Base-by-base conservation (phyloP, 2,888 invertebrate genomes). In the Tipula helvola region DNA sequence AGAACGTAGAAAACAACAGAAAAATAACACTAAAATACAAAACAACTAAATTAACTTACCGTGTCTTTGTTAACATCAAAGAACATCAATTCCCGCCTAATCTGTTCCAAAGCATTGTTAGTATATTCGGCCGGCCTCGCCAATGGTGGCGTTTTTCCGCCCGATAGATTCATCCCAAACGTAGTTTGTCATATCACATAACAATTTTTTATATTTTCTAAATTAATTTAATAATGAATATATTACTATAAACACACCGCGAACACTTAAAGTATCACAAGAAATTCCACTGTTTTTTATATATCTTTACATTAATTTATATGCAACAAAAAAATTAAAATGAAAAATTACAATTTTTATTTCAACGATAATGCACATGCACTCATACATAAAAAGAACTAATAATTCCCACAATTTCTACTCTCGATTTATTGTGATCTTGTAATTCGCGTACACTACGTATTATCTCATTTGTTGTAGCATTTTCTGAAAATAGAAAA, bases 161-260 rank as follows among this genome's bases (percentile, higher is more conserved):
- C 92, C 91, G 91, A 91, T 91, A 91, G 90, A 91, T 92, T 91
- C 92, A 92, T 92, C 89, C 89, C 90, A 90, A 90, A 85, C 41
- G 87, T 89, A 87, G 90, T 89, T 90, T 90, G 90, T 91, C 91
- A 91, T 91, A 91, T 91, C 91, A 86, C 86, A 52, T 52, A 86
- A 13, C 47, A 86, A 28, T 86, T 86, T 83, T 84, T 8, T 71
- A 71, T 71, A 28, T 28, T 52, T 16, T 52, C 28, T 28, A 71
- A 71, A 71, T 71, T 28, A 71, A 71, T 10, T 71, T 28, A 71
- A 71, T 28, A 71, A 71, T 28, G 28, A n/a, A n/a, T 52, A 16
- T 52, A 52, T 44, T 57, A 71, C 8, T 52, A 52, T 16, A 71
- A 7, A 71, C 18, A 71, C 4, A 28, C 2, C 52, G 7, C 18